Conservation (phyloP, 2,113 vertebrate genomes). For the Tautogolabrus adspersus region DNA sequence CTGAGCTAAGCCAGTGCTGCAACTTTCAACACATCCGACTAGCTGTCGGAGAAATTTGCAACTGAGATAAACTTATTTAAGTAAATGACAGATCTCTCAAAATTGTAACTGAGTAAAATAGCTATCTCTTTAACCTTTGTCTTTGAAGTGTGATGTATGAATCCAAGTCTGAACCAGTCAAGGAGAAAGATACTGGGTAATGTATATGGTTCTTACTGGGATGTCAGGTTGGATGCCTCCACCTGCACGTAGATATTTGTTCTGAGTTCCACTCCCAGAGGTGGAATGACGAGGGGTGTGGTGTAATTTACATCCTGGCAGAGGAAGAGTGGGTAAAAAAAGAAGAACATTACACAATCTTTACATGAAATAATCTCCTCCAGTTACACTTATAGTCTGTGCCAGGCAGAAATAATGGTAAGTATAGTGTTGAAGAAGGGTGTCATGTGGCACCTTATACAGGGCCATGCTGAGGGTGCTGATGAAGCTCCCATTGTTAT, state of each 20-base stretch:
- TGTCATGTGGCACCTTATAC: slow-evolving; percentile 56
- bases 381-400: slow-evolving; percentile 9
- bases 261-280: slow-evolving; percentile 74
- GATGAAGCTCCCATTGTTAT: slow-evolving; percentile 84
- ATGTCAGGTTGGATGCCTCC: slow-evolving; percentile 77
- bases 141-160: neutral
- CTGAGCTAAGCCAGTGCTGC: too few species aligned
- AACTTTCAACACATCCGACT: too few species aligned
- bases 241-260: slow-evolving; percentile 75
- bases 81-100: too few species aligned
- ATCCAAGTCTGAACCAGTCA: neutral
- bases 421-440: neutral
- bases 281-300: slow-evolving; percentile 65
- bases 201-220: slow-evolving; percentile 72
- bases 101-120: too few species aligned
- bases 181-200: slow-evolving; percentile 1
- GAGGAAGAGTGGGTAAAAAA: slow-evolving; percentile 5
- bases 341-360: neutral
- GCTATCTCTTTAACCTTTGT: too few species aligned
- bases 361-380: slow-evolving; percentile 16
- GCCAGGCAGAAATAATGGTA: neutral
- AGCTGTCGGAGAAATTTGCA: too few species aligned
- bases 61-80: too few species aligned
- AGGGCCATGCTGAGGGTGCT: slow-evolving; percentile 79
- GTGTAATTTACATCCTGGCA: slow-evolving; percentile 75